Percentiles rank a stretch among this genome's conserved stretches.
Conservation (phyloP, 2,797 vertebrate genomes). For the Orientallactaga sibirica region DNA sequence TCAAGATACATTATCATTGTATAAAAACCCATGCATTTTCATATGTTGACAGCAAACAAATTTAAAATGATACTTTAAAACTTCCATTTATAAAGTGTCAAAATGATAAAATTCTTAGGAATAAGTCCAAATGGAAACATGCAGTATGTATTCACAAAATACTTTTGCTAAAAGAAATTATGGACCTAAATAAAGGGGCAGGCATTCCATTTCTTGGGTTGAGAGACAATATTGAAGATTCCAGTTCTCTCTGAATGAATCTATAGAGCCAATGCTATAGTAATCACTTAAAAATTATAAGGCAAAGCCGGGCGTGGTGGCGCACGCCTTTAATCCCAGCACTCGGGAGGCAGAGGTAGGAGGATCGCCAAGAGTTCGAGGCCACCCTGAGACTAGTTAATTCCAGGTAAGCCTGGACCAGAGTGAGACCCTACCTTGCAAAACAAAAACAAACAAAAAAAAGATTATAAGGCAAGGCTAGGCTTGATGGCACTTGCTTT, state of each 20-base stretch:
- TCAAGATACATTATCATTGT: background rate
- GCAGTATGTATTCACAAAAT: background rate
- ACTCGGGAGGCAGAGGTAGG: too few relatives aligned
- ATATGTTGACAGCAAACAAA: background rate
- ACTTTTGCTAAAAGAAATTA: background rate
- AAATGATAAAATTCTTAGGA: slow-evolving; percentile 25
- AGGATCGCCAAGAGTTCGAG: too few relatives aligned
- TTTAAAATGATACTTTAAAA: slow-evolving; percentile 14
- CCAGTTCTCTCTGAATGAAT: background rate
- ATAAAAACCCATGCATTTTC: background rate
- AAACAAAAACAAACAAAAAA: too few relatives aligned
- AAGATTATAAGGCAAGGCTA: background rate
- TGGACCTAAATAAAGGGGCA: background rate
- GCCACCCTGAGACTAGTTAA: too few relatives aligned
- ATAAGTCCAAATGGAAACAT: background rate
- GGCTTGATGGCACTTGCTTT: too few relatives aligned
- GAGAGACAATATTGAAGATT: background rate
- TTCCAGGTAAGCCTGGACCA: too few relatives aligned
- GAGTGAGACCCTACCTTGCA: too few relatives aligned
- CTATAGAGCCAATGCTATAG: background rate
- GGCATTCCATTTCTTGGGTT: background rate
- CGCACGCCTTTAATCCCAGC: too few relatives aligned
- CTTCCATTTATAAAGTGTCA: background rate
- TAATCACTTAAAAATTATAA: background rate
- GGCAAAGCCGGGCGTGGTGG: background rate